phyloP scores from a whole-genome alignment of 2,113 vertebrate genomes.

The Gobius niger region DNA sequence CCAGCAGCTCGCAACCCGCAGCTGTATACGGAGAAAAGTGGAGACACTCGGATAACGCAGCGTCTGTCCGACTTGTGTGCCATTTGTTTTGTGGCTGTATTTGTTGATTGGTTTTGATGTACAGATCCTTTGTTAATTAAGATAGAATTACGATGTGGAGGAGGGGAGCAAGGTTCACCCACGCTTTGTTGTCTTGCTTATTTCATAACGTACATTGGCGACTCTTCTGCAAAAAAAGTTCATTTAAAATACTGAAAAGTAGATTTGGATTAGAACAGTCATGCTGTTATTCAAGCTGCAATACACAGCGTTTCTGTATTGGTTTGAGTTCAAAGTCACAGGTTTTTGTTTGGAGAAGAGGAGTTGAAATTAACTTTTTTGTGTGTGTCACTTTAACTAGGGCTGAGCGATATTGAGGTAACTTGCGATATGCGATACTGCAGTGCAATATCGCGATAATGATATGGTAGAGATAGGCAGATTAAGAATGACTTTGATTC shows the following conservation, averaged over 20 bases:
- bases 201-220: not conserved
- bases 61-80: not conserved
- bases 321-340: too few relatives aligned
- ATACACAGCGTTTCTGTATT: too few relatives aligned
- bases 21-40: not conserved
- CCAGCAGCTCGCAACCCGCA: conserved; percentile 18
- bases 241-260: not conserved
- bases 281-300: too few relatives aligned
- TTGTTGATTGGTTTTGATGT: not conserved
- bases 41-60: not conserved
- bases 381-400: too few relatives aligned
- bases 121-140: conserved; percentile 1
- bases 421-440: too few relatives aligned
- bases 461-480: too few relatives aligned
- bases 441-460: too few relatives aligned
- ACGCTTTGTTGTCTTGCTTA: not conserved
- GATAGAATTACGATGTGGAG: not conserved
- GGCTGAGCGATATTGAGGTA: too few relatives aligned
- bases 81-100: not conserved
- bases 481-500: too few relatives aligned
- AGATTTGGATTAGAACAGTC: not conserved
- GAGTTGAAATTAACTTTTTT: too few relatives aligned
- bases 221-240: not conserved
- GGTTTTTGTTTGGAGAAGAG: too few relatives aligned
- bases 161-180: not conserved